phyloP scores from a whole-genome alignment of 2,888 invertebrate species.

The Empis livida region DNA sequence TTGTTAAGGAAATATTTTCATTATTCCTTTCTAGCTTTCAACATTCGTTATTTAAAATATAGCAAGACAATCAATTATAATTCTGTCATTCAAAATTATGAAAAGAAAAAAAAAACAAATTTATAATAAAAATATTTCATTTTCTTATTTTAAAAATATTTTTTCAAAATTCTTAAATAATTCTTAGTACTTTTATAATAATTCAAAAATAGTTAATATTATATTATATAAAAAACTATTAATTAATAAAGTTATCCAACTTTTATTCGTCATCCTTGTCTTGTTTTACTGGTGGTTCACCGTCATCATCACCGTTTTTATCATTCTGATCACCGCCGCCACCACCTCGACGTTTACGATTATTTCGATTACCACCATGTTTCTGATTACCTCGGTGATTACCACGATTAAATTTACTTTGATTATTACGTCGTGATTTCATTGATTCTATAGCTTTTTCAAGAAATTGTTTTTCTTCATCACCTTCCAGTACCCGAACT shows the following conservation, averaged over 20 bases:
- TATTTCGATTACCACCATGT: constrained; percentile 15
- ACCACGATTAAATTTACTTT: constrained; percentile 25
- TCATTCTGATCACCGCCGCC: constrained; percentile 20
- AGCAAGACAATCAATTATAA: too few relatives aligned
- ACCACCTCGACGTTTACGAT: constrained; percentile 23
- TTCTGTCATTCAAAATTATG: too few relatives aligned
- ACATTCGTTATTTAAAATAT: too few relatives aligned
- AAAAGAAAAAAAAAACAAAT: too few relatives aligned
- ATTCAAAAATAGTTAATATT: background rate
- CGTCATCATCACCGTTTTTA: constrained; percentile 16
- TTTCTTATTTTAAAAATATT: too few relatives aligned
- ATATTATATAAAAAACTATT: background rate
- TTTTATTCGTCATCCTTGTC: constrained; percentile 5
- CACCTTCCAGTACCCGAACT: constrained; percentile 49
- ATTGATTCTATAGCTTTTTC: constrained; percentile 50
- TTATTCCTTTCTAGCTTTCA: too few relatives aligned
- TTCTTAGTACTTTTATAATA: background rate
- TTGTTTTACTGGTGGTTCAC: constrained; percentile 17
- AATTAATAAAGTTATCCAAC: background rate
- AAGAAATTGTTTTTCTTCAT: constrained; percentile 55
- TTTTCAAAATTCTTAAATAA: too few relatives aligned
- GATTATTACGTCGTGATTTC: constrained; percentile 41
- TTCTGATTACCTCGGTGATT: constrained; percentile 16
- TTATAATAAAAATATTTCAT: too few relatives aligned
- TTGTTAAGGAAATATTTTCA: too few relatives aligned